Percentiles rank a stretch among this genome's conserved stretches.
phyloP scores from a whole-genome alignment of 2,113 vertebrate species.

The Corythaixoides concolor region DNA sequence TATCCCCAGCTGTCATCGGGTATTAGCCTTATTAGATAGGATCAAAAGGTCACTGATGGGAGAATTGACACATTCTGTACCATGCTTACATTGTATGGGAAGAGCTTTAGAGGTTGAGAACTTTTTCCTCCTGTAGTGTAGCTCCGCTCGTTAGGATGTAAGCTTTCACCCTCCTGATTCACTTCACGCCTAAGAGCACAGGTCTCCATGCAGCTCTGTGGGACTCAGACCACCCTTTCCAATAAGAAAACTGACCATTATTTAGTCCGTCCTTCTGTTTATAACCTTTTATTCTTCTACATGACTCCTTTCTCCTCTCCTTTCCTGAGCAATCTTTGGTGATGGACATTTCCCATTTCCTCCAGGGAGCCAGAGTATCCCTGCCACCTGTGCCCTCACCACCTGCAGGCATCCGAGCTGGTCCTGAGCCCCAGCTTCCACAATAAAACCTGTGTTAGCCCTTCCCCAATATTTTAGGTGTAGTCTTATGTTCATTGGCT shows the following conservation, averaged over 20 bases:
- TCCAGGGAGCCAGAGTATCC: no score
- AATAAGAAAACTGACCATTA: neutral
- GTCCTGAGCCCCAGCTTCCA: neutral
- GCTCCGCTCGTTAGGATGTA: neutral
- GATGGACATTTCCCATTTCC: neutral
- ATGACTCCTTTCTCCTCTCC: neutral
- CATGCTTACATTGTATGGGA: rapidly evolving
- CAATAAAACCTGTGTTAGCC: neutral
- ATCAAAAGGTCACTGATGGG: neutral
- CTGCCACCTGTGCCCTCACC: rapidly evolving
- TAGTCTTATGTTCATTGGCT: neutral
- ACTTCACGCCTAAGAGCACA: rapidly evolving
- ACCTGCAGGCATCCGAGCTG: neutral
- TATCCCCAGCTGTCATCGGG: neutral
- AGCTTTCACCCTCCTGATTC: neutral
- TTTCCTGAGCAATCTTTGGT: neutral
- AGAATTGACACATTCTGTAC: neutral
- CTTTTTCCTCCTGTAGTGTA: rapidly evolving
- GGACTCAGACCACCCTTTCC: no score
- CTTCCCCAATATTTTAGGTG: neutral
- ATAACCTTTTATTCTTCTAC: neutral
- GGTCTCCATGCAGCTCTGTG: neutral
- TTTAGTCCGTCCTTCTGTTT: neutral
- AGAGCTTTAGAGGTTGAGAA: neutral
- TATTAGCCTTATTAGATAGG: no score